Conservation (phyloP, 2,888 invertebrate species). For the Thelaira solivaga region DNA sequence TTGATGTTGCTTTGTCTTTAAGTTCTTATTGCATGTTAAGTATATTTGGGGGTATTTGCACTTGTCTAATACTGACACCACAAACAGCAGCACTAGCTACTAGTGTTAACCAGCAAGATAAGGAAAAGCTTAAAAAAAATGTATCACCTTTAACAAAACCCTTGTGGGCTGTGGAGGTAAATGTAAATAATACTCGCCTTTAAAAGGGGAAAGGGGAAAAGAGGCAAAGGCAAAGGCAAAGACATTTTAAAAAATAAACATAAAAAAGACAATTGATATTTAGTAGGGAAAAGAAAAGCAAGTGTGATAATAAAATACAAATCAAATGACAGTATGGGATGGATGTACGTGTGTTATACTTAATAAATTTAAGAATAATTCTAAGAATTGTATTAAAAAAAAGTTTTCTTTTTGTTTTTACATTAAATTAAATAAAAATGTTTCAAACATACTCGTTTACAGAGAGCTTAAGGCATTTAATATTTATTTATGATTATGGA, state of each 20-base stretch:
- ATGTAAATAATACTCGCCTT: constrained; percentile 68
- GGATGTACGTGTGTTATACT: neutral
- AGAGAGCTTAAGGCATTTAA: too few species aligned
- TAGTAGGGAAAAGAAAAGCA: neutral
- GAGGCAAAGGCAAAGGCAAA: neutral
- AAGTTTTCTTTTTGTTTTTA: too few species aligned
- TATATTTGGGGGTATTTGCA: constrained; percentile 74
- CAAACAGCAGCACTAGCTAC: constrained; percentile 10
- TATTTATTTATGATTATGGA: too few species aligned
- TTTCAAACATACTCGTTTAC: too few species aligned
- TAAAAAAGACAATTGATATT: neutral
- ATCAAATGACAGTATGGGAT: neutral
- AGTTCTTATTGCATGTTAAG: constrained; percentile 73
- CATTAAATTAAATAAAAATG: too few species aligned
- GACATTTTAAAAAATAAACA: neutral
- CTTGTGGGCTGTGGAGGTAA: constrained; percentile 70
- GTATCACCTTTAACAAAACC: constrained; percentile 67
- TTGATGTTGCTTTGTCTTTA: constrained; percentile 74
- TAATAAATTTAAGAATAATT: constrained; percentile 15
- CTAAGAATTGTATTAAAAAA: neutral
- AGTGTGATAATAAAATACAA: constrained; percentile 22
- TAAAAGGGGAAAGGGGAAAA: constrained; percentile 11
- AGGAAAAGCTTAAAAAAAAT: constrained; percentile 60
- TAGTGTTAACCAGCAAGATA: neutral
- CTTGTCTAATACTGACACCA: constrained; percentile 71